Evolutionary conservation across 2,797 vertebrate species (phyloP).

Genomic region (Parauchenoglanis ngamensis): DNA sequence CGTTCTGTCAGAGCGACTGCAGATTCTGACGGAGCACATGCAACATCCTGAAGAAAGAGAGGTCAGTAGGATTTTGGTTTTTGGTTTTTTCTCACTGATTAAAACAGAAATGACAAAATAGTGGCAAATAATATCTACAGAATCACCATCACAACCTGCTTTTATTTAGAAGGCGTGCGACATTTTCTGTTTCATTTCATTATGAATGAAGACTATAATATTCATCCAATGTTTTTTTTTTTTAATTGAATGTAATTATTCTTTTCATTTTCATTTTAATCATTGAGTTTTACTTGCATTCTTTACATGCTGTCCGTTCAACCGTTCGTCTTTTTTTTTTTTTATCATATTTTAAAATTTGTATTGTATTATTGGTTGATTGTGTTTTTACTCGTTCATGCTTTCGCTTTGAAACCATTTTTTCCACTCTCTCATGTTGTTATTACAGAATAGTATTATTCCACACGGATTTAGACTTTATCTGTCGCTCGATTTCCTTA

Average conservation of each 20-base stretch:
- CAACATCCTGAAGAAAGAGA: constrained; percentile 80
- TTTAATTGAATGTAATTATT: background rate
- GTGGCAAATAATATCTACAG: background rate
- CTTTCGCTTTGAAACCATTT: background rate
- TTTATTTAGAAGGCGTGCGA: background rate
- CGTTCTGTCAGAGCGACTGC: constrained; percentile 83
- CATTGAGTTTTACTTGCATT: background rate
- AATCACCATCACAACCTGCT: background rate
- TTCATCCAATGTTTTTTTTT: background rate
- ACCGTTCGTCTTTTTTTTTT: background rate
- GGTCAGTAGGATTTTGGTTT: constrained; percentile 46
- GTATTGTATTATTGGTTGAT: no score
- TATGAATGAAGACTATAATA: background rate
- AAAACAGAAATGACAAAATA: background rate
- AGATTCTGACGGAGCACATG: constrained; percentile 82
- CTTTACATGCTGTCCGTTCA: background rate
- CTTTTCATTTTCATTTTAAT: background rate
- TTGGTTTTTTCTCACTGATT: background rate
- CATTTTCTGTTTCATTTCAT: background rate
- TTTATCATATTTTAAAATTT: no score
- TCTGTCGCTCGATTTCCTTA: background rate
- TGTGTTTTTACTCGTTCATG: background rate
- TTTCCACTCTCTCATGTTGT: background rate
- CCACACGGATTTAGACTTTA: background rate
- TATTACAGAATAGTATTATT: background rate